Evolutionary conservation across 1,140 invertebrate genomes (phyloP).

Genomic region (Drosophila parabipectinata): DNA sequence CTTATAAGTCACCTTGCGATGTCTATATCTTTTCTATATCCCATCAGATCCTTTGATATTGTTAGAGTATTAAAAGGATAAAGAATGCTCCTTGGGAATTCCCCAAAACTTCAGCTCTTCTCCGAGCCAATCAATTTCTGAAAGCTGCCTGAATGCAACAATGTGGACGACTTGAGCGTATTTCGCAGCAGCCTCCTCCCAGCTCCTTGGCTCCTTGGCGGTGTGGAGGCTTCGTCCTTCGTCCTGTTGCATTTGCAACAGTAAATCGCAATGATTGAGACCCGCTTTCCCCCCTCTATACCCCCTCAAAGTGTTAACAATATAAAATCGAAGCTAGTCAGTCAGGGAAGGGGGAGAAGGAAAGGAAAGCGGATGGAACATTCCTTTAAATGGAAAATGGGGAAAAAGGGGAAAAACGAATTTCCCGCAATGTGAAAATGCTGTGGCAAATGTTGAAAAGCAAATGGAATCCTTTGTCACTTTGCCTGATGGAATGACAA

Average conservation of each 20-base stretch:
- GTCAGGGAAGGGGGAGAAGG: not conserved
- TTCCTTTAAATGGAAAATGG: not conserved
- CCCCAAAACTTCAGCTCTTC: not conserved
- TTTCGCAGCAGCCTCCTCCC: conserved; percentile 18
- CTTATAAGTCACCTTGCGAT: no score
- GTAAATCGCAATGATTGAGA: conserved; percentile 46
- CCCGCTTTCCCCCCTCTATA: not conserved
- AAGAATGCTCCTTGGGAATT: not conserved
- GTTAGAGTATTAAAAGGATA: no score
- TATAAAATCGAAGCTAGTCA: conserved; percentile 44
- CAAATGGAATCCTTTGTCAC: conserved; percentile 23
- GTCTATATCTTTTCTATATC: no score
- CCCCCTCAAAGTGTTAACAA: conserved; percentile 44
- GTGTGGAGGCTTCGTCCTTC: not conserved
- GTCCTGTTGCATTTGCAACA: conserved; percentile 40
- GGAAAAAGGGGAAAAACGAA: not conserved
- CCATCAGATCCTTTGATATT: no score
- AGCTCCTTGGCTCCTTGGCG: not conserved
- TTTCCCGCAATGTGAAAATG: conserved; percentile 21
- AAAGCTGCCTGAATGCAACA: conserved; percentile 53
- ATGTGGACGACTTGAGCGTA: conserved; percentile 44
- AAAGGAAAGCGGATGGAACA: not conserved
- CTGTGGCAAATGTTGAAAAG: conserved; percentile 14
- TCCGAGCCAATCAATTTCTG: conserved; percentile 47
- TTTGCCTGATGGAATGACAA: conserved; percentile 26